Base-by-base conservation (phyloP, 92 coral and sea anemone genomes). In the Heteractis magnifica region DNA sequence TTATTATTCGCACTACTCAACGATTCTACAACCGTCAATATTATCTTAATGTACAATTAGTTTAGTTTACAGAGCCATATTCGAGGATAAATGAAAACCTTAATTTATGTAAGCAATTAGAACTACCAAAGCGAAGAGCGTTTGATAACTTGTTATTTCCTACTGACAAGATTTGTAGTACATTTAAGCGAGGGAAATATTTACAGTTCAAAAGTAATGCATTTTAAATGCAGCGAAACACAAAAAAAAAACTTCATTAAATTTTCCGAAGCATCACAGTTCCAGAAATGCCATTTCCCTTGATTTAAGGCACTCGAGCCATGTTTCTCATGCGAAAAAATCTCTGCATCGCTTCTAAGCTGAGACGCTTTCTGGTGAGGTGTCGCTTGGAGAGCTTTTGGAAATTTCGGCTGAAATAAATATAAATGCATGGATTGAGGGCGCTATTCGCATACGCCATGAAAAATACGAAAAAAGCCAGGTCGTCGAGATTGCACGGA, bases 391-490 rank as follows among this genome's bases (percentile, higher is more conserved):
- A 85, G 52, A 85, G 77, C 88, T 78, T 77, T 77, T 79, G 81
- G 78, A 85, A 85, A 85, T 85, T 85, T 52, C 83, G 50, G 65
- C 88, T 85, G 78, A 85, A 85, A 64, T 48, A 77, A 50, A 74
- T 68, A 48, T 85, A 85, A 71, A 85, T 85, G 44, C 83, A 76
- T 1, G 88, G 88, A 50, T 85, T 85, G 6, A 85, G 4, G 3
- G 88, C 88, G 72, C 88, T 85, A 78, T 85, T 85, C 12, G 83
- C 68, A 55, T 16, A 85, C 6, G 88, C 83, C 83, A 85, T 65
- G 60, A 85, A 85, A 20, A 78, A 62, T 6, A 79, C 88, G 15
- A 85, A 85, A 56, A 85, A 85, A 8, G 11, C 41, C 49, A 85
- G 41, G 19, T 68, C 88, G 14, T 78, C 26, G 51, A 75, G 87